phyloP scores from a whole-genome alignment of 2,113 vertebrate genomes.

The Ceratotherium simum region DNA sequence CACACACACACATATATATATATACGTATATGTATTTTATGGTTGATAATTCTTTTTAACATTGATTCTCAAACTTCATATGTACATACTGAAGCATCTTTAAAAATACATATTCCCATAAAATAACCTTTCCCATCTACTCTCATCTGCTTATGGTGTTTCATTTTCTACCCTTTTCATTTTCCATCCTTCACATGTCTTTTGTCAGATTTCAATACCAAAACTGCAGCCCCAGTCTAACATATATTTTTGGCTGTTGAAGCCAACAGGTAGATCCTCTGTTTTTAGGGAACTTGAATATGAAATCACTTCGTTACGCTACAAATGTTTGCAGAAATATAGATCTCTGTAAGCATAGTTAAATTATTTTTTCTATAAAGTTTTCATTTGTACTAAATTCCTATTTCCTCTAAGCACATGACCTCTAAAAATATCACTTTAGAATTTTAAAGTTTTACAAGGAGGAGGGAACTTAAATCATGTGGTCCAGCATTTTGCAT shows the following conservation, averaged over 20 bases:
- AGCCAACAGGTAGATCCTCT: background rate
- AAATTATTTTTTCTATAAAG: conserved; percentile 40
- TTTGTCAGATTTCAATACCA: background rate
- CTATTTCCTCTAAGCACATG: background rate
- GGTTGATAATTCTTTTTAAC: background rate
- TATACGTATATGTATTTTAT: background rate
- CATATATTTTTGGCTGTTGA: background rate
- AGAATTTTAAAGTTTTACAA: conserved; percentile 12
- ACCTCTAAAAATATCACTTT: background rate
- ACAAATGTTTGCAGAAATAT: background rate
- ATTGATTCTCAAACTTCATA: background rate
- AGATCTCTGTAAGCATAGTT: background rate
- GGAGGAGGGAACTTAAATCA: background rate
- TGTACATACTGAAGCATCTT: background rate
- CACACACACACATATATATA: too few species aligned
- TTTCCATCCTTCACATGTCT: background rate
- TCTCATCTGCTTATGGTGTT: background rate
- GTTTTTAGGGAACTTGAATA: background rate
- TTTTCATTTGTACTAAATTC: conserved; percentile 24
- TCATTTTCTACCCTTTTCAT: background rate
- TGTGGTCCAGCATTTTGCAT: conserved; percentile 17
- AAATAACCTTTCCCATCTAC: background rate
- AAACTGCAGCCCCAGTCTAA: background rate
- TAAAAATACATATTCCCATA: background rate
- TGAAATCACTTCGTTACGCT: conserved; percentile 1